A percentile compares a stretch with the other conserved stretches of the same genome.
These are phyloP conservation scores for Peromyscus leucopus DNA, from an alignment of 2,113 vertebrate species.

Conservation along the genomic window DNA sequence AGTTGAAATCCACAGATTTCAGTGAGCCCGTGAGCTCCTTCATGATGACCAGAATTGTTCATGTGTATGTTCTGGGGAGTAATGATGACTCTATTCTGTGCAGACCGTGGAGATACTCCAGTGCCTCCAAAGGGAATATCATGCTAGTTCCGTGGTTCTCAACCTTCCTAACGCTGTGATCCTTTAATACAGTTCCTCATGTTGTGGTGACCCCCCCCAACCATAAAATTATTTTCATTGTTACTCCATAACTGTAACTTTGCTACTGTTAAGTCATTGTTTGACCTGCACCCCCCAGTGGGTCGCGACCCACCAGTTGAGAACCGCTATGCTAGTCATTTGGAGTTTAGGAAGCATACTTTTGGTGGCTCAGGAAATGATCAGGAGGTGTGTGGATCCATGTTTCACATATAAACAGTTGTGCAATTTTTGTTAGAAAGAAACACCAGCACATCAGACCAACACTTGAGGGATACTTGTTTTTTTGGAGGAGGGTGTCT, in stretches of 20 bases:
- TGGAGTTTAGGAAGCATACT: background rate
- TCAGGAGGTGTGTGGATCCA: background rate
- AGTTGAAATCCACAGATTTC: background rate
- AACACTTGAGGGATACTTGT: slow-evolving; percentile 7
- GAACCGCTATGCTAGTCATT: background rate
- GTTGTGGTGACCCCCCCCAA: background rate
- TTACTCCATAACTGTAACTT: background rate
- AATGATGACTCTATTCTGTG: background rate
- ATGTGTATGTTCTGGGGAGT: background rate
- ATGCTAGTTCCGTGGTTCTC: too few relatives aligned
- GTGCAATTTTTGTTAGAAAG: background rate
- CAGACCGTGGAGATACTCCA: background rate
- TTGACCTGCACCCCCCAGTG: too few relatives aligned
- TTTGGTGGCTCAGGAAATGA: background rate
- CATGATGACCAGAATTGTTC: background rate
- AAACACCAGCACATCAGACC: background rate
- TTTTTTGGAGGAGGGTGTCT: slow-evolving; percentile 10
- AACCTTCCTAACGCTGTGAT: background rate
- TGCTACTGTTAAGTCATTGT: background rate
- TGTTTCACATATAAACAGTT: background rate
- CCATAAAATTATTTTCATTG: background rate
- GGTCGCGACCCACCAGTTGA: background rate
- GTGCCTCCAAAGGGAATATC: background rate
- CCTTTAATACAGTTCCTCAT: background rate
- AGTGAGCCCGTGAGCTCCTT: background rate